Conservation (phyloP, 1,140 invertebrate genomes). For the Drepana arcuata region DNA sequence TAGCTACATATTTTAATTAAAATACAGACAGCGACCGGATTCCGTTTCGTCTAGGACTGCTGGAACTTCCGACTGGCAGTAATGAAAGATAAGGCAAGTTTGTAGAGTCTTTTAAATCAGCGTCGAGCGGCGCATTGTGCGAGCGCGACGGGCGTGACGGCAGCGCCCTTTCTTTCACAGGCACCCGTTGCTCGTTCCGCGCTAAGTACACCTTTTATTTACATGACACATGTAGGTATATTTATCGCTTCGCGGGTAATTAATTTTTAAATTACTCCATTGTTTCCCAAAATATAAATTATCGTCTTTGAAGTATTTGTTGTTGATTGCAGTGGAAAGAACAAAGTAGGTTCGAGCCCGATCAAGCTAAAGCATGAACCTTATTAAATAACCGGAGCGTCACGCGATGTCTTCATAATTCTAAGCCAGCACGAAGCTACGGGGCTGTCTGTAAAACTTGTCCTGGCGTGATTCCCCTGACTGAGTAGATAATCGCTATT, state of each 20-base stretch:
- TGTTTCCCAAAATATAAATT: slow-evolving; percentile 15
- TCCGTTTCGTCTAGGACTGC: slow-evolving; percentile 26
- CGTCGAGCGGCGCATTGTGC: slow-evolving; percentile 38
- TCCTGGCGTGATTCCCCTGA: slow-evolving; percentile 13
- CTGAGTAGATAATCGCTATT: slow-evolving; percentile 14
- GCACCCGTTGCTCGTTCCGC: slow-evolving; percentile 33
- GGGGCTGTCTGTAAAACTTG: slow-evolving; percentile 6
- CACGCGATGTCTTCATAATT: slow-evolving; percentile 26
- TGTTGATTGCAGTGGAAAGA: slow-evolving; percentile 1
- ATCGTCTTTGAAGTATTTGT: neutral
- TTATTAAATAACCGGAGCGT: slow-evolving; percentile 28
- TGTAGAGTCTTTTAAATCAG: slow-evolving; percentile 50
- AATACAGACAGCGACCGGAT: slow-evolving; percentile 7
- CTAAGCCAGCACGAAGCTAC: slow-evolving; percentile 15
- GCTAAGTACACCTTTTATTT: slow-evolving; percentile 41
- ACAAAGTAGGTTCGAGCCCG: neutral
- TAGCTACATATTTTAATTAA: neutral
- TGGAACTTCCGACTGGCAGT: slow-evolving; percentile 45
- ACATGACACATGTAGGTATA: slow-evolving; percentile 43
- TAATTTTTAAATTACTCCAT: slow-evolving; percentile 46
- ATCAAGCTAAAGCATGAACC: slow-evolving; percentile 13
- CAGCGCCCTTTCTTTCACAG: slow-evolving; percentile 41
- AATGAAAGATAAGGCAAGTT: slow-evolving; percentile 52
- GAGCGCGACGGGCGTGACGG: slow-evolving; percentile 40
- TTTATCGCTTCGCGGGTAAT: slow-evolving; percentile 59